Evolutionary conservation across 2,888 invertebrate genomes (phyloP).

Genomic region (Lithophane socia): DNA sequence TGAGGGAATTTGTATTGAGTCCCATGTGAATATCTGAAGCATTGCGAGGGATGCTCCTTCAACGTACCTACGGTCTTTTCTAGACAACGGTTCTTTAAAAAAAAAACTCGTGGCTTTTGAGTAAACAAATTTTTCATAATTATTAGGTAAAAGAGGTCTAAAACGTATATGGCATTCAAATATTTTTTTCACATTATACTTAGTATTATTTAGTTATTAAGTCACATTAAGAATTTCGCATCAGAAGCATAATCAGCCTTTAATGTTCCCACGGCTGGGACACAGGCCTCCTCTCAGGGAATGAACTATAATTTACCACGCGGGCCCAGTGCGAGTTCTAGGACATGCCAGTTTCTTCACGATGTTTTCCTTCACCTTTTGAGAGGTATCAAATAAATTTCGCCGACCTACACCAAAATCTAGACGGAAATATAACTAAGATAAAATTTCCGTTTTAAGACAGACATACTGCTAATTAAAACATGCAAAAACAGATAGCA

Average conservation of each 20-base stretch:
- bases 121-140: background rate
- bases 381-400: no score
- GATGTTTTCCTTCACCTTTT: no score
- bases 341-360: no score
- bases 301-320: no score
- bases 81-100: constrained; percentile 28
- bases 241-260: no score
- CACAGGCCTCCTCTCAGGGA: no score
- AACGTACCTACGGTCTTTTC: constrained; percentile 19
- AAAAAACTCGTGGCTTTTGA: background rate
- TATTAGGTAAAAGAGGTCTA: background rate
- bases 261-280: no score
- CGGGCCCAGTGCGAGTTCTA: no score
- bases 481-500: constrained; percentile 25
- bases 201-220: background rate
- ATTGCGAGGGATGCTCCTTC: constrained; percentile 40
- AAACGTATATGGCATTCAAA: no score
- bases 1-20: constrained; percentile 76
- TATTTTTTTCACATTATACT: no score
- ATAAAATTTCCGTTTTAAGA: constrained; percentile 7
- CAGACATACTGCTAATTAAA: constrained; percentile 41
- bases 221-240: no score
- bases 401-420: background rate
- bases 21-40: constrained; percentile 68
- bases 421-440: background rate